Evolutionary conservation across 1,140 invertebrate genomes (phyloP), one percentile per base, ranked within the genome.

Genomic region (Lordiphosa clarofinis): DNA sequence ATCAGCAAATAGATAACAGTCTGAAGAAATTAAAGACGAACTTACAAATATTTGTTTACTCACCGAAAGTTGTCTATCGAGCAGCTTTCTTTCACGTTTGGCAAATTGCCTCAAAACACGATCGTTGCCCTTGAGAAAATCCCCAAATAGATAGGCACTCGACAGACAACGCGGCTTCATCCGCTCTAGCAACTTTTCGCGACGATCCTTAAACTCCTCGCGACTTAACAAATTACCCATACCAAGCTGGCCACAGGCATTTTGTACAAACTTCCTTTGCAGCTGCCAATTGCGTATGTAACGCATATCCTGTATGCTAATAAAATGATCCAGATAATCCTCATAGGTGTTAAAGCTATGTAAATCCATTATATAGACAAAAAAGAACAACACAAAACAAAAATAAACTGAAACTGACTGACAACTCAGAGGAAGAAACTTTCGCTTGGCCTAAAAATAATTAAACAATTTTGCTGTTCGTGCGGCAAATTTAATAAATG

Each of bases 401-500:
- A 39, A 21, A 46, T 13, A 40, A 15, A 21, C 11, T 10, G 4
- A 43, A 54, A 19, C 24, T 12, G 8, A 24, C 31, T 48, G 35
- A 58, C 44, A 60, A 52, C 21, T 44, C 43, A 44, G 13, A 19
- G 64, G 4, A 7, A 58, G 50, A 39, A 44, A 11, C 42, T 31
- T 47, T 52, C 48, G 15, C 40, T 65, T 52, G 9, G 7, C 12
- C 12, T 39, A 38, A 8, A n/a, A 54, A 66, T 79, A 74, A 81
- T 81, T 82, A 82, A 81, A 71, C 54, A 46, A 50, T 43, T 11
- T 73, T 4, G 19, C 42, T 56, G 50, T 67, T 78, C 56, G 46
- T 73, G 61, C 31, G 42, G 56, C n/a, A 73, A 76, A 84, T 82
- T 82, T 84, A 82, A 82, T 84, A 82, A 76, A 82, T 65, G 68